Evolutionary conservation across 2,113 vertebrate species (phyloP).

Genomic region (Gnathochromis pfefferi): DNA sequence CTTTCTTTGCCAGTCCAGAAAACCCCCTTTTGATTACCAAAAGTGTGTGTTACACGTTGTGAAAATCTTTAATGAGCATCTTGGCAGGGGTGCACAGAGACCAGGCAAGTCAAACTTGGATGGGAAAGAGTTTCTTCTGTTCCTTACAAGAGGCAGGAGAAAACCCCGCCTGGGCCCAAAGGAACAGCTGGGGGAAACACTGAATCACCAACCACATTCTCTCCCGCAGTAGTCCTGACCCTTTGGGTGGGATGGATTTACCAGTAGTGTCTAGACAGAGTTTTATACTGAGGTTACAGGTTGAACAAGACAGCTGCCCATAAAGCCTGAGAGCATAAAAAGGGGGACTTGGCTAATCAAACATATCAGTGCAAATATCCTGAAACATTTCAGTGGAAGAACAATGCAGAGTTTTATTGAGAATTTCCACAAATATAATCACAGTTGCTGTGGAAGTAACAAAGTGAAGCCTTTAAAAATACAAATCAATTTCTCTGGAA

Average conservation of each 20-base stretch:
- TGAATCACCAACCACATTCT: slow-evolving; percentile 19
- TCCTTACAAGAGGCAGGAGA: slow-evolving; percentile 13
- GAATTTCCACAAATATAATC: not conserved
- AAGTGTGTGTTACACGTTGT: not conserved
- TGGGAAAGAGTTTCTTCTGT: slow-evolving; percentile 16
- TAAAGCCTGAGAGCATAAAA: not conserved
- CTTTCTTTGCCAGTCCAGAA: not conserved
- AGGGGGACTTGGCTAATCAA: not conserved
- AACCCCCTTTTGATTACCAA: not conserved
- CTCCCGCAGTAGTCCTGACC: not conserved
- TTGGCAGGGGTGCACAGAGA: not conserved
- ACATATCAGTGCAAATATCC: not conserved
- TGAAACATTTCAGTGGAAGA: not conserved
- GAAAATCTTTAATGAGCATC: not conserved
- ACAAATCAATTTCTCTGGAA: not conserved
- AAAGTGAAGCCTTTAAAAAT: not conserved
- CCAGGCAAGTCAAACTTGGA: not conserved
- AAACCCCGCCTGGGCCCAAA: slow-evolving; percentile 24
- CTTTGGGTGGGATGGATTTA: not conserved
- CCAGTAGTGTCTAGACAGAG: slow-evolving; percentile 20
- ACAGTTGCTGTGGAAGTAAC: not conserved
- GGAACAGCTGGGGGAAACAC: slow-evolving; percentile 44
- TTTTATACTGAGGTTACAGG: not conserved
- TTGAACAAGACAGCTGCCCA: not conserved
- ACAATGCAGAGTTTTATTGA: not conserved